These are phyloP conservation scores for Callionymus lyra DNA, from an alignment of 2,113 vertebrate species.

Conservation along the genomic window DNA sequence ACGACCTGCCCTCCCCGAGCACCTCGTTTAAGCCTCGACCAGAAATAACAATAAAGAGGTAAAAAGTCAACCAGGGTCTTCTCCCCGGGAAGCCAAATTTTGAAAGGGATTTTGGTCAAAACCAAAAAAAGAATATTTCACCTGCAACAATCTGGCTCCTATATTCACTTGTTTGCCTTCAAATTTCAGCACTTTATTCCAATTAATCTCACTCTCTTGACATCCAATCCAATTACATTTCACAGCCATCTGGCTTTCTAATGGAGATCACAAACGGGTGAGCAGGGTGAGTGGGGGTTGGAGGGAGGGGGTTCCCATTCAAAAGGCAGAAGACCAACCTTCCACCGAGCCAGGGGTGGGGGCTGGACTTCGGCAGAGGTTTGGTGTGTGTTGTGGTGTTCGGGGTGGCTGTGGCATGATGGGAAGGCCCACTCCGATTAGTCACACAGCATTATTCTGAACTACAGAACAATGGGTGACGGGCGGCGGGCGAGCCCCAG, in stretches of 20 bases:
- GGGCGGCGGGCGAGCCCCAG: slow-evolving; percentile 86
- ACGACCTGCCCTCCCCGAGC: slow-evolving; percentile 55
- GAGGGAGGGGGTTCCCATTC: slow-evolving; percentile 30
- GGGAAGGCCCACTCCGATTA: slow-evolving; percentile 88
- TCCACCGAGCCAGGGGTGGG: slow-evolving; percentile 10
- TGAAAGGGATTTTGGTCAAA: neutral
- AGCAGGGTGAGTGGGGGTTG: slow-evolving; percentile 8
- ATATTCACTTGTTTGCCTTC: slow-evolving; percentile 53
- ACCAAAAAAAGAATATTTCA: neutral
- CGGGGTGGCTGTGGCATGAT: slow-evolving; percentile 75
- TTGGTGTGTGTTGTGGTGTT: slow-evolving; percentile 62
- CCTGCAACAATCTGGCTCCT: slow-evolving; percentile 71
- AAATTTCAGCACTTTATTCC: slow-evolving; percentile 59
- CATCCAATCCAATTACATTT: slow-evolving; percentile 78
- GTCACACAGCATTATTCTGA: slow-evolving; percentile 90
- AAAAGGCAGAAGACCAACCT: slow-evolving; percentile 39
- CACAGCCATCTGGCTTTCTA: slow-evolving; percentile 77
- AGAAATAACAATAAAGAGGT: neutral
- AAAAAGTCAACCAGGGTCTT: neutral
- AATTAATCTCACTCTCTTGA: slow-evolving; percentile 59
- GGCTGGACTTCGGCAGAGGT: slow-evolving; percentile 36
- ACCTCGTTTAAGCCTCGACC: neutral
- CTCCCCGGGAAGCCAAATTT: neutral
- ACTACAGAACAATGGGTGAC: slow-evolving; percentile 81
- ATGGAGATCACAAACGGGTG: slow-evolving; percentile 62